A percentile compares a stretch with the other conserved stretches of the same genome.
These are phyloP conservation scores for Plectrocnemia conspersa DNA, from an alignment of 1,140 invertebrate species.

Conservation along the genomic window DNA sequence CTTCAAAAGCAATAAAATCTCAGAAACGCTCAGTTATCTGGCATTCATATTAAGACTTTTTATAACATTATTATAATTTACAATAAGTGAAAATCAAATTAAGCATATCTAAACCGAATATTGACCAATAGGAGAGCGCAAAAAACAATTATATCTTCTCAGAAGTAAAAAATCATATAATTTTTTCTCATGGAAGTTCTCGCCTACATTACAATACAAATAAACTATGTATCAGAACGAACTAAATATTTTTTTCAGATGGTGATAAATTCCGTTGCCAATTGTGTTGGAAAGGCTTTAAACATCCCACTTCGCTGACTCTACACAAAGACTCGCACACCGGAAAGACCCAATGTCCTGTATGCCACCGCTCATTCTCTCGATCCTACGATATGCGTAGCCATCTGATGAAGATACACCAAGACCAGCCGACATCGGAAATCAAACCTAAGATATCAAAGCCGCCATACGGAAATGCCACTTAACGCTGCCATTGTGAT, in stretches of 20 bases:
- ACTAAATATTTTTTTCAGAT: conserved; percentile 41
- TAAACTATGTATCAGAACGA: conserved; percentile 1
- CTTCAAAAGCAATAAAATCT: too few relatives aligned
- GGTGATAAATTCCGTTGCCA: conserved; percentile 57
- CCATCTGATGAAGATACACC: conserved; percentile 57
- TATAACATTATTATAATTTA: too few relatives aligned
- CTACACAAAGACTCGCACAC: conserved; percentile 72
- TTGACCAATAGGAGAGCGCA: too few relatives aligned
- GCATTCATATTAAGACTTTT: too few relatives aligned
- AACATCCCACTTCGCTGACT: conserved; percentile 68
- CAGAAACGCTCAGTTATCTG: too few relatives aligned
- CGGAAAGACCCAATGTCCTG: conserved; percentile 64
- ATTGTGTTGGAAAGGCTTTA: conserved; percentile 70
- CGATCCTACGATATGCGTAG: conserved; percentile 61
- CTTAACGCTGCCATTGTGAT: too few relatives aligned
- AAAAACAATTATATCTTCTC: too few relatives aligned
- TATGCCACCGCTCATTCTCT: conserved; percentile 59
- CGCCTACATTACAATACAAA: conserved; percentile 5
- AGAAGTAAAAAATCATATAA: conserved; percentile 43
- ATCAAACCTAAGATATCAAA: conserved; percentile 22
- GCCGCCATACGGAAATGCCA: conserved; percentile 26
- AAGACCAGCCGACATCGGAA: conserved; percentile 31
- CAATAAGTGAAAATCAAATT: too few relatives aligned
- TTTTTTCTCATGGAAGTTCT: too few relatives aligned
- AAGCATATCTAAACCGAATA: too few relatives aligned